phyloP scores from a whole-genome alignment of 2,797 vertebrate species.

The Crax fasciolata region DNA sequence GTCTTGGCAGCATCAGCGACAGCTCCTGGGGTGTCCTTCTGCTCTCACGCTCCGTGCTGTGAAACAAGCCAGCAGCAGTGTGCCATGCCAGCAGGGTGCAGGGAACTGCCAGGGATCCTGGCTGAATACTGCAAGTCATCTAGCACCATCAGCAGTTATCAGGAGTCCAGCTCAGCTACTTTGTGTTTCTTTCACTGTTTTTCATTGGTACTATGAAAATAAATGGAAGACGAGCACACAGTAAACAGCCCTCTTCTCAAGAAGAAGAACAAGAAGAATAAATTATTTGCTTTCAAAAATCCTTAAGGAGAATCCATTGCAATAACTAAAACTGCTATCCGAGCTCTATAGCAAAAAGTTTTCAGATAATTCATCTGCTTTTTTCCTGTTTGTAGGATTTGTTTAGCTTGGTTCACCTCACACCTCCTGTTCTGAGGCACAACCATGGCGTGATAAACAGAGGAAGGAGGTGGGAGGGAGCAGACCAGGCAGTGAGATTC shows the following conservation, averaged over 20 bases:
- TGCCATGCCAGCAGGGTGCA: neutral
- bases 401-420: slow-evolving; percentile 43
- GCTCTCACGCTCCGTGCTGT: neutral
- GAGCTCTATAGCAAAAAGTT: neutral
- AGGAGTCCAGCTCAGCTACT: neutral
- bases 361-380: neutral
- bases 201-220: neutral
- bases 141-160: neutral
- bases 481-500: slow-evolving; percentile 36
- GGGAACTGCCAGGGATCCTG: neutral
- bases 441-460: slow-evolving; percentile 46
- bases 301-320: neutral
- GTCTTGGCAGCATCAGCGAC: slow-evolving; percentile 27
- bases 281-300: neutral
- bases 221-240: neutral
- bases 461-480: slow-evolving; percentile 37
- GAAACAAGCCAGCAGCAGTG: slow-evolving; percentile 1
- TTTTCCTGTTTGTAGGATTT: neutral
- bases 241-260: neutral
- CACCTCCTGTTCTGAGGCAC: slow-evolving; percentile 33
- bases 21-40: slow-evolving; percentile 25
- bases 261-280: neutral
- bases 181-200: neutral
- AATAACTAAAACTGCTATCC: neutral
- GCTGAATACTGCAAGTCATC: neutral